These are phyloP conservation scores for Eulemur macaco DNA, from an alignment of 2,113 vertebrate genomes.

Conservation along the genomic window DNA sequence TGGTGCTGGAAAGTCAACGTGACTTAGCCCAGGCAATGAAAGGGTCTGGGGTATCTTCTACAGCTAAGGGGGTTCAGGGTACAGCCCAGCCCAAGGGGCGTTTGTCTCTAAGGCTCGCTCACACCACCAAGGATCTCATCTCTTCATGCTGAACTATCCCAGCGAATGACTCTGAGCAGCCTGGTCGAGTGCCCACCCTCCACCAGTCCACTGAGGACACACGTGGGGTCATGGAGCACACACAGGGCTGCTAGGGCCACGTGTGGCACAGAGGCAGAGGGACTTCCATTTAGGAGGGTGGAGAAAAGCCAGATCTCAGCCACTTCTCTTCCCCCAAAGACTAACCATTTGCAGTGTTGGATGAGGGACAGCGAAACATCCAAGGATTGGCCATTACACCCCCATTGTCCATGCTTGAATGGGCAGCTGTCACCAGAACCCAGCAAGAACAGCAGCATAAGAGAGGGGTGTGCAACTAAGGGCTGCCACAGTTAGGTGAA, in stretches of 20 bases:
- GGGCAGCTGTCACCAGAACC: background rate
- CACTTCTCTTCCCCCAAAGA: background rate
- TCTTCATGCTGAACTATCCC: background rate
- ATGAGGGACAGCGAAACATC: background rate
- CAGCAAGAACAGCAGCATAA: background rate
- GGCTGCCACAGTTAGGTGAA: background rate
- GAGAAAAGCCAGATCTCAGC: background rate
- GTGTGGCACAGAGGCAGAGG: background rate
- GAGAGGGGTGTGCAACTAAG: background rate
- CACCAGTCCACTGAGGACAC: background rate
- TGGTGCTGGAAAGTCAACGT: background rate
- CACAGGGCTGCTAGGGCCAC: background rate
- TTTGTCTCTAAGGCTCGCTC: background rate
- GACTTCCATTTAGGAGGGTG: background rate
- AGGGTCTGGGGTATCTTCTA: background rate
- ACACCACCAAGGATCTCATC: background rate
- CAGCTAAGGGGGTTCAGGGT: background rate
- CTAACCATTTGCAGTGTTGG: background rate
- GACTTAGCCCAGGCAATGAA: background rate
- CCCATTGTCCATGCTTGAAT: background rate
- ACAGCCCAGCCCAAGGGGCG: no score
- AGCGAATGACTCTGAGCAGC: background rate
- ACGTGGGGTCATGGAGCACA: background rate
- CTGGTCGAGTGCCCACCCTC: background rate
- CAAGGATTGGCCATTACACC: no score